Percentiles rank a stretch among this genome's conserved stretches.
Conservation (phyloP, 2,888 invertebrate genomes). For the Acanthosepion lycidas region DNA sequence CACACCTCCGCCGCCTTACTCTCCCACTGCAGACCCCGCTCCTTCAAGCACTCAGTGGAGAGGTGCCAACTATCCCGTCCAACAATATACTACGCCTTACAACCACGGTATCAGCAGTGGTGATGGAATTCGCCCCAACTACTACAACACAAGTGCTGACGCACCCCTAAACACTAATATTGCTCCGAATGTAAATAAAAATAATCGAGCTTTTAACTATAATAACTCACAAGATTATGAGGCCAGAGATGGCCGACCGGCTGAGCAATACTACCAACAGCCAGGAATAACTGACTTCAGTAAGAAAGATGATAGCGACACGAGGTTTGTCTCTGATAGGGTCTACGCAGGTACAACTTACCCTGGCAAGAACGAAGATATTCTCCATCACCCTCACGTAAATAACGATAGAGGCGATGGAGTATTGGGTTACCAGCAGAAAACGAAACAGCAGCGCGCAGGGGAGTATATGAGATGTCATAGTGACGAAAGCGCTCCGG, state of each 20-base stretch:
- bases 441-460: conserved; percentile 38
- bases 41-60: neutral
- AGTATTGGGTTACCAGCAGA: neutral
- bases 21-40: neutral
- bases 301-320: neutral
- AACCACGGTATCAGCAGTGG: neutral
- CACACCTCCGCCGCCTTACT: neutral
- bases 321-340: neutral
- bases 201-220: neutral
- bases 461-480: conserved; percentile 3
- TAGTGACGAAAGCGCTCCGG: neutral
- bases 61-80: neutral
- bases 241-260: neutral
- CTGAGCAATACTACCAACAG: neutral
- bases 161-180: neutral
- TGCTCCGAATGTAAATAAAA: neutral
- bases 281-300: neutral
- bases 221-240: neutral
- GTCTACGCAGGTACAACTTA: neutral
- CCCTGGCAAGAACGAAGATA: neutral
- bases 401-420: neutral
- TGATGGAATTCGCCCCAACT: neutral
- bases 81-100: neutral
- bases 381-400: neutral
- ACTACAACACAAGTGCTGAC: neutral